Percentiles rank a stretch among this genome's conserved stretches.
Evolutionary conservation across 2,113 vertebrate genomes (phyloP).

Genomic region (Ameiurus melas): DNA sequence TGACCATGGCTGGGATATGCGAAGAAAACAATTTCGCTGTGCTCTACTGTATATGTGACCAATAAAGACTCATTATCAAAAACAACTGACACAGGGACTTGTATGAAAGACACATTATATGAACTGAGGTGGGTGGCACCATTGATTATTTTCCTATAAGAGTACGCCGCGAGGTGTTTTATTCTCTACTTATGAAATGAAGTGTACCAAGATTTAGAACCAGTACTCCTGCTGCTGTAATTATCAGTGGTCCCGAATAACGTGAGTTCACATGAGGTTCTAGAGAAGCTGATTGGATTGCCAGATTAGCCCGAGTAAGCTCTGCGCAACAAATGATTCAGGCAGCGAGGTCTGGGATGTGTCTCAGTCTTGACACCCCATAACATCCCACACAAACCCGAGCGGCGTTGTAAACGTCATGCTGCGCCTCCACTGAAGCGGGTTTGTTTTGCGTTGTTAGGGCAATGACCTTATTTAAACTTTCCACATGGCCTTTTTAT

Average conservation of each 20-base stretch:
- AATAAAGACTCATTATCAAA: too few relatives aligned
- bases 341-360: constrained; percentile 6
- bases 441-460: constrained; percentile 32
- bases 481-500: not conserved
- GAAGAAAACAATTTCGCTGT: too few relatives aligned
- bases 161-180: too few relatives aligned
- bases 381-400: not conserved
- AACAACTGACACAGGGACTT: not conserved
- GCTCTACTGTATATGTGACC: too few relatives aligned
- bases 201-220: too few relatives aligned
- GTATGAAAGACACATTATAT: not conserved
- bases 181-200: too few relatives aligned
- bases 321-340: constrained; percentile 19
- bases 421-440: not conserved
- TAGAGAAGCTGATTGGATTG: constrained; percentile 40
- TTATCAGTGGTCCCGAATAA: not conserved
- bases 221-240: too few relatives aligned
- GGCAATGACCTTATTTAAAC: constrained; percentile 23
- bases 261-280: constrained; percentile 8
- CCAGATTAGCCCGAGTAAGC: constrained; percentile 27
- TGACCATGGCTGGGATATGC: too few relatives aligned
- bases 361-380: not conserved
- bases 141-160: too few relatives aligned
- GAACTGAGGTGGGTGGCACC: not conserved
- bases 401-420: not conserved